Evolutionary conservation across 2,888 invertebrate genomes (phyloP).

Genomic region (Idaea straminata): DNA sequence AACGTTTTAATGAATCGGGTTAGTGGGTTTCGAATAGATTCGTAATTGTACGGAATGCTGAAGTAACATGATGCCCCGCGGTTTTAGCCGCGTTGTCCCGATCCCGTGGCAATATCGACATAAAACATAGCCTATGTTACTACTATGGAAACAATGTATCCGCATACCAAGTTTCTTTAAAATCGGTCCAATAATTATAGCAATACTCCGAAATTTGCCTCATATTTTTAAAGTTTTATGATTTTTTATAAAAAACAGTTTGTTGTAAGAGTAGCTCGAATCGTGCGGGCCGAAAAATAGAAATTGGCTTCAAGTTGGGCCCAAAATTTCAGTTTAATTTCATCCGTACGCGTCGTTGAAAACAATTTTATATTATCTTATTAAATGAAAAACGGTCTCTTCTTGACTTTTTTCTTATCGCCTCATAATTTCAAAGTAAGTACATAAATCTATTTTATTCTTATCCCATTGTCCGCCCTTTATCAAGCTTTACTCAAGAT

Average conservation of each 20-base stretch:
- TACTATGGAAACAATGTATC: too few relatives aligned
- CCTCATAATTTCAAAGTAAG: background rate
- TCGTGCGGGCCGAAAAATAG: too few relatives aligned
- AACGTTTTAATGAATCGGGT: background rate
- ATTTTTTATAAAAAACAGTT: too few relatives aligned
- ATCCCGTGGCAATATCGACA: too few relatives aligned
- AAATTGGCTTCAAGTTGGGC: background rate
- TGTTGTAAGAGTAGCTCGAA: too few relatives aligned
- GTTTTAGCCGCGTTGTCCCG: too few relatives aligned
- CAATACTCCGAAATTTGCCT: too few relatives aligned
- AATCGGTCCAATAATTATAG: too few relatives aligned
- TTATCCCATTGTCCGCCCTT: background rate
- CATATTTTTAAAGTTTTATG: too few relatives aligned
- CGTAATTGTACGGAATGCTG: background rate
- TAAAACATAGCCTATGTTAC: too few relatives aligned
- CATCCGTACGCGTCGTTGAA: background rate
- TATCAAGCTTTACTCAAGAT: slow-evolving; percentile 22
- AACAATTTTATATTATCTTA: background rate
- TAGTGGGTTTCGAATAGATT: background rate
- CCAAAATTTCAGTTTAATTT: background rate
- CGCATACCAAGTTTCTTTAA: too few relatives aligned
- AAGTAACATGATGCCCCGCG: too few relatives aligned
- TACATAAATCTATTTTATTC: slow-evolving; percentile 1
- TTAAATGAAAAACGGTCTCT: background rate
- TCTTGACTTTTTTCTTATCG: background rate